Evolutionary conservation across 2,113 vertebrate genomes (phyloP).

Genomic region (Carollia perspicillata): DNA sequence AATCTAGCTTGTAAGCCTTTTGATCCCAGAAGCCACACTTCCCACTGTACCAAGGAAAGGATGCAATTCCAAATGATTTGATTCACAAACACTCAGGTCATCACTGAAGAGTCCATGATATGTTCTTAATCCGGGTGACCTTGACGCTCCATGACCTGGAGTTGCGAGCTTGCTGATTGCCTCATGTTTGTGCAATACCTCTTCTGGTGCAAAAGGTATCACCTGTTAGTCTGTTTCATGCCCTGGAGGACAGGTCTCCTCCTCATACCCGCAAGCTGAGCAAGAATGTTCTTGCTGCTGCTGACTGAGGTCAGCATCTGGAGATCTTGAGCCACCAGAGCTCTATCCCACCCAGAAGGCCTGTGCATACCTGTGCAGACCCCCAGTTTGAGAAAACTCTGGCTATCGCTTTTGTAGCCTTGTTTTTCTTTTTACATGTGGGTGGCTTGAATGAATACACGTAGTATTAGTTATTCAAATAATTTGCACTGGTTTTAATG

Average conservation of each 20-base stretch:
- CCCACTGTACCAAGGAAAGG: not conserved
- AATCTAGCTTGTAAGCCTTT: not conserved
- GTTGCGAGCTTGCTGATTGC: not conserved
- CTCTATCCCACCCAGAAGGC: not conserved
- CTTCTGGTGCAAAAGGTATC: not conserved
- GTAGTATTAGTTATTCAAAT: not conserved
- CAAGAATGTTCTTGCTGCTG: not conserved
- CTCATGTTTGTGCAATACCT: not conserved
- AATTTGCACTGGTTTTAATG: not conserved
- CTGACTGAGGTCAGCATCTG: not conserved
- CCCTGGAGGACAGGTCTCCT: not conserved
- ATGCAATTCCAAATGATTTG: not conserved
- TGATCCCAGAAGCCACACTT: not conserved
- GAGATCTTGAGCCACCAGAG: not conserved
- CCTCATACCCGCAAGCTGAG: not conserved
- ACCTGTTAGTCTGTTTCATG: not conserved
- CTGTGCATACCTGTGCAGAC: not conserved
- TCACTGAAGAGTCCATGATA: not conserved
- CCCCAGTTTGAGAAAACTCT: not conserved
- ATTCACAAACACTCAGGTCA: not conserved
- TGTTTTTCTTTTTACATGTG: not conserved
- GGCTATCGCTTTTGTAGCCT: not conserved
- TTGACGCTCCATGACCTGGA: not conserved
- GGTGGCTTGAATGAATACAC: not conserved
- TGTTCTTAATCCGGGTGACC: not conserved